Evolutionary conservation across 1,140 invertebrate species (phyloP), one percentile per base, ranked within the genome.

Genomic region (Drosophila orosa): DNA sequence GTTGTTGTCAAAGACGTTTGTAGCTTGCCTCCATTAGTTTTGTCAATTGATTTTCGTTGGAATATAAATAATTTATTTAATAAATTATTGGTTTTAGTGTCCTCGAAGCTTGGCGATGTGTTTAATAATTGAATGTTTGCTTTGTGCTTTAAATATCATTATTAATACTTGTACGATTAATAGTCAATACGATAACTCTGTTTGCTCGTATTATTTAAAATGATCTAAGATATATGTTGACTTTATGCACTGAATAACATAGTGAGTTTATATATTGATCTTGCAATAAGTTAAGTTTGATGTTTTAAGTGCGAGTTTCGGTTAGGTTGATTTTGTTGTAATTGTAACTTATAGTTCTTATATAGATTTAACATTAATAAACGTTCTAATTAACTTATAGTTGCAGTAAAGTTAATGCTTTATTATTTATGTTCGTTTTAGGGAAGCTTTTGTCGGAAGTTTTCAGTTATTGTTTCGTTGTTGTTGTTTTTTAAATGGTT

Each of bases 391-490:
- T 52, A 52, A 33, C 48, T 52, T n/a, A 35, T 35, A 52, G 29
- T 52, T 52, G 3, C 17, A 13, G 7, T 52, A 22, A 8, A 22
- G 29, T 33, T 52, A 13, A 13, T 22, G 31, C 31, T 10, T 22
- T 33, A n/a, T 33, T 5, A 22, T 5, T 48, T 27, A 10, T 29
- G 25, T 17, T 17, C 44, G 24, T 31, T 15, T 31, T 50, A 31
- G 48, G 48, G 33, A 56, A 48, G 39, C 24, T 59, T 1, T 17
- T 31, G 0, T 31, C 15, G 60, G 56, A 63, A 60, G 60, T 39
- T 39, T 39, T 62, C 3, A 29, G 54, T 40, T 25, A 35, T 37
- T n/a, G 25, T 27, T 39, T 63, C 60, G 60, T 63, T 63, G 59
- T n/a, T 27, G 5, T 17, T 29, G 12, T 22, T 17, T n/a, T n/a